phyloP scores from a whole-genome alignment of 2,113 vertebrate genomes.

The Heliornis fulica region DNA sequence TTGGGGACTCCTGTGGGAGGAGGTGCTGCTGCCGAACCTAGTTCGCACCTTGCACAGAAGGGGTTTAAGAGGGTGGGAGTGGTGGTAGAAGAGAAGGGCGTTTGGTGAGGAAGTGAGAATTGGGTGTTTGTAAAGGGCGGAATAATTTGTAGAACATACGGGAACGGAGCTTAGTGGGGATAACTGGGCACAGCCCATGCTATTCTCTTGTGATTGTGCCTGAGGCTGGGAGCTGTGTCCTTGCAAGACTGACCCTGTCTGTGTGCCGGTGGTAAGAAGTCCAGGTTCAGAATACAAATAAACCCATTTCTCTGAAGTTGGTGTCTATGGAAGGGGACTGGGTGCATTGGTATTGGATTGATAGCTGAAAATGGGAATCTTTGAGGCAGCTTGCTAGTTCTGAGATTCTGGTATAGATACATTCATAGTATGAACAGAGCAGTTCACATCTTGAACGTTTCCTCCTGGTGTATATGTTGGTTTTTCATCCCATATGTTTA shows the following conservation, averaged over 20 bases:
- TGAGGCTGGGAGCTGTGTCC: rapidly evolving
- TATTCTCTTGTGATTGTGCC: background rate
- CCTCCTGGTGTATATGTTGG: background rate
- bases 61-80: background rate
- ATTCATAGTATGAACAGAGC: too few relatives aligned
- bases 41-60: background rate
- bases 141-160: background rate
- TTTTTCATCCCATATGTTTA: background rate
- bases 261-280: rapidly evolving
- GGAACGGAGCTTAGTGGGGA: background rate
- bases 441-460: background rate
- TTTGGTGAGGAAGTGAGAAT: background rate
- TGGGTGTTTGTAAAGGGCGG: background rate
- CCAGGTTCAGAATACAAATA: too few relatives aligned
- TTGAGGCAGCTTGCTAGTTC: background rate
- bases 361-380: background rate
- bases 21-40: background rate
- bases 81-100: constrained; percentile 1
- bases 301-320: background rate
- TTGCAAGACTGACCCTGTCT: background rate
- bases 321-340: background rate
- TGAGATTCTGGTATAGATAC: background rate
- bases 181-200: background rate
- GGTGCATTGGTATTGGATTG: background rate
- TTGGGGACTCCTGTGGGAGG: background rate